phyloP scores from a whole-genome alignment of 2,888 invertebrate genomes.

The Microdon myrmicae region DNA sequence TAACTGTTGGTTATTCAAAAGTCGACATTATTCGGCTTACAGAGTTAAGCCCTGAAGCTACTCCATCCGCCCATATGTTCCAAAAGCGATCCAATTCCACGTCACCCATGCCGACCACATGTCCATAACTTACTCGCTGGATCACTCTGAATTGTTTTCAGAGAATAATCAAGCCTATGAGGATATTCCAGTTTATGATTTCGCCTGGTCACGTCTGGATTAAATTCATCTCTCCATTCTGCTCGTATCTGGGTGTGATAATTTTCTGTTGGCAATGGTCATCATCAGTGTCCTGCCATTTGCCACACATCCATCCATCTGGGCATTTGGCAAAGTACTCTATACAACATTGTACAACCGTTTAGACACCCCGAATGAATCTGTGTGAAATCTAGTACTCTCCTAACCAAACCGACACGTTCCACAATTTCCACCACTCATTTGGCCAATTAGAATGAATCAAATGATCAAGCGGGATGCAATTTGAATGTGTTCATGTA shows the following conservation, averaged over 20 bases:
- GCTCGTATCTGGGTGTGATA: slow-evolving; percentile 15
- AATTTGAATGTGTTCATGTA: too few relatives aligned
- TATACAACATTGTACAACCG: slow-evolving; percentile 13
- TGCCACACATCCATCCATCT: slow-evolving; percentile 45
- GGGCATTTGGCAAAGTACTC: slow-evolving; percentile 37
- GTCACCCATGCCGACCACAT: too few relatives aligned
- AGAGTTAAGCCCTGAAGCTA: too few relatives aligned
- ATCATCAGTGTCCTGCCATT: slow-evolving; percentile 48
- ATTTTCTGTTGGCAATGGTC: slow-evolving; percentile 50
- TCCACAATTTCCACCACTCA: slow-evolving; percentile 26
- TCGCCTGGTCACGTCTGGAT: slow-evolving; percentile 10
- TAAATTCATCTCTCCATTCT: slow-evolving; percentile 5
- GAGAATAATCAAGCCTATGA: slow-evolving; percentile 54
- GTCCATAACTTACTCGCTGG: slow-evolving; percentile 54
- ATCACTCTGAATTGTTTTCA: slow-evolving; percentile 54
- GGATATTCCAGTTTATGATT: slow-evolving; percentile 53
- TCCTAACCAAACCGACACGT: background rate
- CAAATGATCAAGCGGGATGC: slow-evolving; percentile 24
- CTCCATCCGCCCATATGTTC: too few relatives aligned
- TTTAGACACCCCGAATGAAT: slow-evolving; percentile 9
- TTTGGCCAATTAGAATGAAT: slow-evolving; percentile 51
- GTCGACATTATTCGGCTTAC: too few relatives aligned
- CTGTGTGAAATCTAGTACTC: slow-evolving; percentile 43
- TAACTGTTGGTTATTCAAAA: too few relatives aligned
- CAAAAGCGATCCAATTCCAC: too few relatives aligned